phyloP scores from a whole-genome alignment of 2,888 invertebrate genomes.

The Drosophila stalkeri region DNA sequence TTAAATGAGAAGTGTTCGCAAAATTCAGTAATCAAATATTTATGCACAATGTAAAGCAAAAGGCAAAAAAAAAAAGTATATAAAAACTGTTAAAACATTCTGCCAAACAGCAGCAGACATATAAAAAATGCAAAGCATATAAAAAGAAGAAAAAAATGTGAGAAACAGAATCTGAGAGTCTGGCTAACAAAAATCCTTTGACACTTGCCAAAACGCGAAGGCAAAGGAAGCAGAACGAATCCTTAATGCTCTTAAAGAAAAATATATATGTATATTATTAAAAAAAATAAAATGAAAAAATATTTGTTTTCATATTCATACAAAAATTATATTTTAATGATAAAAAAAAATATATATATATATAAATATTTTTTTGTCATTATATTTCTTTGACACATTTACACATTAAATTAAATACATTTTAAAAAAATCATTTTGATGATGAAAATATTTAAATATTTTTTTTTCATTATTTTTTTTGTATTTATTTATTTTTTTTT shows the following conservation, averaged over 20 bases:
- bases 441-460: background rate
- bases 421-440: too few relatives aligned
- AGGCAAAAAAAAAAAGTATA: background rate
- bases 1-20: slow-evolving; percentile 25
- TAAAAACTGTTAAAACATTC: slow-evolving; percentile 42
- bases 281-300: too few relatives aligned
- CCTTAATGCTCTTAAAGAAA: slow-evolving; percentile 16
- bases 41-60: slow-evolving; percentile 45
- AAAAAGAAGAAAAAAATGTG: slow-evolving; percentile 25
- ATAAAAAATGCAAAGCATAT: slow-evolving; percentile 60
- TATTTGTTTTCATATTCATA: background rate
- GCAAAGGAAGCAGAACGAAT: slow-evolving; percentile 24
- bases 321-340: too few relatives aligned
- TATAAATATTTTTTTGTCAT: background rate
- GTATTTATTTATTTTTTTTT: too few relatives aligned
- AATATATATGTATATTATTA: background rate
- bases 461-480: too few relatives aligned
- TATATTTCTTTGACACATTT: background rate
- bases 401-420: background rate
- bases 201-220: slow-evolving; percentile 46
- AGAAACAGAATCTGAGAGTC: slow-evolving; percentile 41
- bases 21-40: slow-evolving; percentile 63
- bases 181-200: slow-evolving; percentile 50
- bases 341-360: background rate
- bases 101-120: slow-evolving; percentile 28